These are phyloP conservation scores for Paratilapia polleni DNA, from an alignment of 2,113 vertebrate genomes.

Conservation along the genomic window DNA sequence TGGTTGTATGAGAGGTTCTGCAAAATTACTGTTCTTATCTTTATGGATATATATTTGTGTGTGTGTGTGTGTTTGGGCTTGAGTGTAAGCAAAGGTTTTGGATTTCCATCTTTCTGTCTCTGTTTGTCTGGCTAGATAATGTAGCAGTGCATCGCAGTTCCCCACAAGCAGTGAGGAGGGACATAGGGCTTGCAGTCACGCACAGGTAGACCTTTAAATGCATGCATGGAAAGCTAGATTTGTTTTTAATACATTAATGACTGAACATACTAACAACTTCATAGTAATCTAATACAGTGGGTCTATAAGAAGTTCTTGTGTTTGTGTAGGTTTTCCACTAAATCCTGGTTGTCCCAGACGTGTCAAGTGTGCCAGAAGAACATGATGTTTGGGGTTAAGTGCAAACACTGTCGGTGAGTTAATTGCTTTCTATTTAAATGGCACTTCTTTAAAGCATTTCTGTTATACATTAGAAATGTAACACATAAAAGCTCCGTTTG, in stretches of 20 bases:
- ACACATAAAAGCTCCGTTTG: background rate
- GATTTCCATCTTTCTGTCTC: background rate
- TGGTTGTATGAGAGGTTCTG: background rate
- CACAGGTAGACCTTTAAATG: slow-evolving; percentile 84
- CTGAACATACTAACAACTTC: background rate
- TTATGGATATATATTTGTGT: no score
- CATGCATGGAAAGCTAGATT: background rate
- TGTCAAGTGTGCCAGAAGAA: slow-evolving; percentile 99
- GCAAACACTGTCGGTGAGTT: slow-evolving; percentile 97
- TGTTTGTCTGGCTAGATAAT: slow-evolving; percentile 73
- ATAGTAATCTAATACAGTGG: background rate
- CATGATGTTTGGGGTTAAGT: slow-evolving; percentile 99
- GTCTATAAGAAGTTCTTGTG: background rate
- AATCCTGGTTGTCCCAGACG: slow-evolving; percentile 97
- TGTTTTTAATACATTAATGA: background rate
- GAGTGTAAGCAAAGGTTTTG: background rate
- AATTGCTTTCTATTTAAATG: background rate
- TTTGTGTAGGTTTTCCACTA: slow-evolving; percentile 91
- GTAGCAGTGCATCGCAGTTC: slow-evolving; percentile 88
- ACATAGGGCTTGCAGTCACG: slow-evolving; percentile 93
- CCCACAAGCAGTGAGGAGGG: slow-evolving; percentile 91
- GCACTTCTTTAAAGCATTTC: no score
- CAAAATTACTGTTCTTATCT: background rate
- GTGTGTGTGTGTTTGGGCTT: background rate
- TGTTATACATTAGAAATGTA: no score